These are phyloP conservation scores for Urocolius indicus DNA, from an alignment of 2,113 vertebrate genomes.

Conservation along the genomic window DNA sequence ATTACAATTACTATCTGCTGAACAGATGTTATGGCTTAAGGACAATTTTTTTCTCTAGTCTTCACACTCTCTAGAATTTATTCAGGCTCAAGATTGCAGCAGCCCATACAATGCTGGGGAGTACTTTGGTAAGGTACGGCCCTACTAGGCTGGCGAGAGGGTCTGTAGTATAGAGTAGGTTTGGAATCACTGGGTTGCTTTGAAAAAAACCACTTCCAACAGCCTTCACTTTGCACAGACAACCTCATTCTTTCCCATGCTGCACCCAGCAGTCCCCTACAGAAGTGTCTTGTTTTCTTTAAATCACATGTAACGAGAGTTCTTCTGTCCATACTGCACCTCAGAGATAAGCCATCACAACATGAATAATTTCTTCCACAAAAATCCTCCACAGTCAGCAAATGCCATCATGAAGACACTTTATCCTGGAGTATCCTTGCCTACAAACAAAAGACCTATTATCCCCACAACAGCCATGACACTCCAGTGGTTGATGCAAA, in stretches of 20 bases:
- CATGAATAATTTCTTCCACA: neutral
- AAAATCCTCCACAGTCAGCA: neutral
- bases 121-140: neutral
- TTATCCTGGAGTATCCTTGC: neutral
- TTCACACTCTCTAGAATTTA: neutral
- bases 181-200: neutral
- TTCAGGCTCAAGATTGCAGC: neutral
- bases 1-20: neutral
- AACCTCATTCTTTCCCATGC: accelerated
- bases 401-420: neutral
- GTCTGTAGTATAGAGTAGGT: neutral
- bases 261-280: neutral
- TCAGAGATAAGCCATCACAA: neutral
- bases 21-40: neutral
- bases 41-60: neutral
- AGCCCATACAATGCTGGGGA: neutral
- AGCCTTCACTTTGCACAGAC: neutral
- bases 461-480: neutral
- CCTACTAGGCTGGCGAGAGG: neutral
- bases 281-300: neutral
- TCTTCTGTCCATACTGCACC: neutral
- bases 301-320: neutral
- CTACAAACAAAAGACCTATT: neutral
- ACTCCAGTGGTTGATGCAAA: neutral
- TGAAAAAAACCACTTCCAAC: neutral